Percentiles rank a stretch among this genome's conserved stretches.
Conservation (phyloP, 2,797 vertebrate genomes). For the Thunnus albacares region DNA sequence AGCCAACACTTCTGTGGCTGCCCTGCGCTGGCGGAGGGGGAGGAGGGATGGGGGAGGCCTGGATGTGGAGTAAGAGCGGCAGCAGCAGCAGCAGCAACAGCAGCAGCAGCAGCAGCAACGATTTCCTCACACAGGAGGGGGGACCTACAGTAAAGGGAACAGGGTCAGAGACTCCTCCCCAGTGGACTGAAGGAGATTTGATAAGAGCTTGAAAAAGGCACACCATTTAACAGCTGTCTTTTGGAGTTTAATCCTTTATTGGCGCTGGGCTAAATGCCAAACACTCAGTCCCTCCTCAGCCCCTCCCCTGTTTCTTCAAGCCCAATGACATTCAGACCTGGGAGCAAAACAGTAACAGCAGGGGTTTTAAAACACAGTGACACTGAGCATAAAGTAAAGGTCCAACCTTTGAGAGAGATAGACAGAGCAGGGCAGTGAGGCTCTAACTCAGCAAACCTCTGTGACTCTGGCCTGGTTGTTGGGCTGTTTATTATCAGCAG, state of each 20-base stretch:
- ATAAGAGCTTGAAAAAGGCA: conserved; percentile 66
- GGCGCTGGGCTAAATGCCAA: conserved; percentile 61
- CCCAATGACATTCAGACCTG: conserved; percentile 58
- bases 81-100: conserved; percentile 18
- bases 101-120: conserved; percentile 14
- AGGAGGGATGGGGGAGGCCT: conserved; percentile 34
- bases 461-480: conserved; percentile 48
- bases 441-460: conserved; percentile 62
- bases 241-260: conserved; percentile 68
- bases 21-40: conserved; percentile 42
- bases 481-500: conserved; percentile 80
- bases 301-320: conserved; percentile 4
- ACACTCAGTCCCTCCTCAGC: conserved; percentile 26
- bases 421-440: conserved; percentile 26
- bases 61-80: conserved; percentile 40
- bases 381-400: conserved; percentile 61
- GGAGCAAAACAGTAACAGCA: conserved; percentile 53
- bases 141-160: conserved; percentile 72
- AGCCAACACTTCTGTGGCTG: conserved; percentile 73
- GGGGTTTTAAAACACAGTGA: conserved; percentile 58
- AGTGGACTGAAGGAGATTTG: conserved; percentile 60
- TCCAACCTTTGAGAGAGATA: conserved; percentile 51
- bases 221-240: conserved; percentile 75
- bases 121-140: conserved; percentile 56
- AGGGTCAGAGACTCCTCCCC: conserved; percentile 65